Evolutionary conservation across 2,113 vertebrate species (phyloP).

Genomic region (Melierax canorus): DNA sequence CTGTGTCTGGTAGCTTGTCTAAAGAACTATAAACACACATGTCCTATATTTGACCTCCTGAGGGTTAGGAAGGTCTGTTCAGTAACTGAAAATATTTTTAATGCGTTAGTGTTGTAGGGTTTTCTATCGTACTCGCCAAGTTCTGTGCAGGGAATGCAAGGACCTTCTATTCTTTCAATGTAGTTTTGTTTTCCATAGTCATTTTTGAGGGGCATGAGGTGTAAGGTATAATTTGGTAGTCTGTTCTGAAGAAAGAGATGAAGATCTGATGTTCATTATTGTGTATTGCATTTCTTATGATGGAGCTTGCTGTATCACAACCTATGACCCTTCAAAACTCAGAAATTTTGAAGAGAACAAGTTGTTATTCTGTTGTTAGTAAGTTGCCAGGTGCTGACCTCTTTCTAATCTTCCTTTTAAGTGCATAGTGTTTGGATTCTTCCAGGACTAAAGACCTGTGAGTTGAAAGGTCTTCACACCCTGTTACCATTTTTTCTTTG

Average conservation of each 20-base stretch:
- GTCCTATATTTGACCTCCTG: not conserved
- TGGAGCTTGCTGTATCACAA: not conserved
- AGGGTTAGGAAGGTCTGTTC: not conserved
- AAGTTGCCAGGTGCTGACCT: not conserved
- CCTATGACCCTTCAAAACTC: not conserved
- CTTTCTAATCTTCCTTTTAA: not conserved
- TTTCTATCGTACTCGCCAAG: not conserved
- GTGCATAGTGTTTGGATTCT: not conserved
- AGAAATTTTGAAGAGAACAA: not conserved
- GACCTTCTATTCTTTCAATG: not conserved
- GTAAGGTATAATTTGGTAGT: not conserved
- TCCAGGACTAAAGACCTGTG: not conserved
- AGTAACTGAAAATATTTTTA: not conserved
- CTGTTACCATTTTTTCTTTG: not conserved
- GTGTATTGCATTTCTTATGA: not conserved
- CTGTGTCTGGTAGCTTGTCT: not conserved
- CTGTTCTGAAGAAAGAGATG: not conserved
- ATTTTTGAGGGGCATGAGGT: not conserved
- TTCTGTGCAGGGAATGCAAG: not conserved
- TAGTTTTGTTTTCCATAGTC: not conserved
- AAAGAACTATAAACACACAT: not conserved
- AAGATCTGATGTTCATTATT: not conserved
- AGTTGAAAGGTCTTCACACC: not conserved
- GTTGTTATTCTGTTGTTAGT: not conserved
- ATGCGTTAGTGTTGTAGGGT: accelerated